Percentiles rank a stretch among this genome's conserved stretches.
phyloP scores from a whole-genome alignment of 1,140 invertebrate genomes.

The Drosophila orosa region DNA sequence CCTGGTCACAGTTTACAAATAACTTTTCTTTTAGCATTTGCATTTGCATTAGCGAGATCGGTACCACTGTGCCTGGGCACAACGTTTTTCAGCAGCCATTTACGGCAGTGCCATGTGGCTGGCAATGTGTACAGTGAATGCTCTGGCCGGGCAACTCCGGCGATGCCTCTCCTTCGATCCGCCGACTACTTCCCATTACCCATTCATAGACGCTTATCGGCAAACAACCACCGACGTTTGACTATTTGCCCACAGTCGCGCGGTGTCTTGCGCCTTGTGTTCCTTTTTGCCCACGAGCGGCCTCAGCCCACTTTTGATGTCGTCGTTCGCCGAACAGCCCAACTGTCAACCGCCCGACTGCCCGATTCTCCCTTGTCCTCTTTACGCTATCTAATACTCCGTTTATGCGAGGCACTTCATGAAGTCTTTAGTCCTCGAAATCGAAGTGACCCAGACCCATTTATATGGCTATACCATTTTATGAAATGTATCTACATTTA shows the following conservation, averaged over 20 bases:
- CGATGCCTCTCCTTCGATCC: constrained; percentile 8
- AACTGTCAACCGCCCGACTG: background rate
- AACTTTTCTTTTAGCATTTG: background rate
- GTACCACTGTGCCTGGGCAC: constrained; percentile 20
- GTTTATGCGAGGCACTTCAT: background rate
- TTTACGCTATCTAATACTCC: background rate
- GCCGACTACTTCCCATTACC: constrained; percentile 39
- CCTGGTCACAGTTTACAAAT: background rate
- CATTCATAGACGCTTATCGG: constrained; percentile 55
- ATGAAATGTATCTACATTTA: background rate
- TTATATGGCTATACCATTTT: too few species aligned
- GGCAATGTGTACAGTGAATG: constrained; percentile 6
- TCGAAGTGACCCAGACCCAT: background rate
- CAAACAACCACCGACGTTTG: constrained; percentile 46
- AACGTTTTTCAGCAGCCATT: constrained; percentile 22
- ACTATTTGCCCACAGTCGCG: constrained; percentile 46
- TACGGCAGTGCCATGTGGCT: constrained; percentile 8
- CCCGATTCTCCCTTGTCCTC: background rate
- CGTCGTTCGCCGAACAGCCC: background rate
- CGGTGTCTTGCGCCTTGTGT: constrained; percentile 21
- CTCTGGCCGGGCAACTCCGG: constrained; percentile 3
- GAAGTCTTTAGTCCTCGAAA: background rate
- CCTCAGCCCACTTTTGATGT: constrained; percentile 57
- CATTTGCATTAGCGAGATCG: background rate
- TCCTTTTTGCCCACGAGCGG: constrained; percentile 64